A percentile compares a stretch with the other conserved stretches of the same genome.
phyloP scores from a whole-genome alignment of 2,888 invertebrate species.

The Orthonevra nobilis region DNA sequence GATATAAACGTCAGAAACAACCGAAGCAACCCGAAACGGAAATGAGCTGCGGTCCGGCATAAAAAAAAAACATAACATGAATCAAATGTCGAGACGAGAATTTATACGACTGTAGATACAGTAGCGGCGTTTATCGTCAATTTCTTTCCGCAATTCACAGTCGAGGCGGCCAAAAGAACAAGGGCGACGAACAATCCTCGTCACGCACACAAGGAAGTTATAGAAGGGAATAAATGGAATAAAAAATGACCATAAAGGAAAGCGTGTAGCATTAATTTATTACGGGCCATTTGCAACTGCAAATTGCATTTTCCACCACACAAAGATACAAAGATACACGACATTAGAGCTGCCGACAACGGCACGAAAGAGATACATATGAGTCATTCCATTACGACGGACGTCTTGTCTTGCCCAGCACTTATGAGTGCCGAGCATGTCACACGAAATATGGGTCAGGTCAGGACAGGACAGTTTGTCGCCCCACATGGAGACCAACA shows the following conservation, averaged over 20 bases:
- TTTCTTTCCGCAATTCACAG: conserved; percentile 52
- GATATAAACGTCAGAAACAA: too few species aligned
- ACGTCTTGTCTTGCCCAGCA: conserved; percentile 4
- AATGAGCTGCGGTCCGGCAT: conserved; percentile 59
- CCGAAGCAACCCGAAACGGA: conserved; percentile 51
- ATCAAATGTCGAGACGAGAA: conserved; percentile 46
- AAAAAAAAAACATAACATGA: too few species aligned
- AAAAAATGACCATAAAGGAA: conserved; percentile 36
- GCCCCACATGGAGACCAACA: neutral
- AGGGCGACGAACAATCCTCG: conserved; percentile 36
- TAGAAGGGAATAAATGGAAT: neutral
- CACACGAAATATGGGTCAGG: conserved; percentile 57
- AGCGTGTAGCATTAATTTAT: conserved; percentile 67
- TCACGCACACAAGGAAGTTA: conserved; percentile 38
- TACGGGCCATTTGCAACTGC: conserved; percentile 61
- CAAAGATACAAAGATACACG: conserved; percentile 41
- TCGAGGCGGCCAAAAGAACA: conserved; percentile 22
- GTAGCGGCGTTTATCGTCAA: conserved; percentile 51
- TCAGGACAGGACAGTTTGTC: conserved; percentile 6
- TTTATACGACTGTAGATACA: conserved; percentile 29
- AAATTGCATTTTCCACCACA: conserved; percentile 60
- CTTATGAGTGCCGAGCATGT: neutral
- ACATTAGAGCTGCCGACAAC: conserved; percentile 20
- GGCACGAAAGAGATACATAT: too few species aligned
- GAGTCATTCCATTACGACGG: conserved; percentile 43